Evolutionary conservation across 2,113 vertebrate genomes (phyloP), one percentile per base, ranked within the genome.

Genomic region (Electrona antarctica): DNA sequence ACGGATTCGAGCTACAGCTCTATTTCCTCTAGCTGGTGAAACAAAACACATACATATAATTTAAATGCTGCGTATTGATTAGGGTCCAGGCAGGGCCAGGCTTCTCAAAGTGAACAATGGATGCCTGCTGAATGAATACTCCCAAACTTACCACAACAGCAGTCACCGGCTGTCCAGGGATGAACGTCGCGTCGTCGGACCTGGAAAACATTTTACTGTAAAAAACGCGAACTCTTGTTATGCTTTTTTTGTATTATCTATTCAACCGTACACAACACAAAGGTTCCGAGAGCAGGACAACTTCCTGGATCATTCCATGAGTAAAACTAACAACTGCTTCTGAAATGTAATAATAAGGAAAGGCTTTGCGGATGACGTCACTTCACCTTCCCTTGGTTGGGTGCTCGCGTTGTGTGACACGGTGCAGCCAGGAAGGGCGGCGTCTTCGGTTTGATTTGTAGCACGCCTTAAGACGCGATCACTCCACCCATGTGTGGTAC

Each of bases 121-220:
- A 76, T 41, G 57, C 1, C n/a, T 41, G 58, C 29, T 65, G 13
- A 75, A 52, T 14, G 3, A 9, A 48, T 52, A 49, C 15, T 69
- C 50, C 8, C 15, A 50, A 82, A 91, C 96, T 97, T 87, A 98
- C 97, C 96, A 97, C 96, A 41, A 98, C 94, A 28, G 95, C 96
- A 2, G 95, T 95, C 75, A 98, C 90, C 10, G 96, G 96, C 86
- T 97, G 95, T 9, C 97, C 97, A 7, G 96, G 95, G 57, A 95
- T 80, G 82, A 88, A 95, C 52, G 95, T 90, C 96, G 97, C 97
- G 0, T 7, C 69, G 21, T 48, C 5, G 0, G 10, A 41, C 33
- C 3, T 41, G 5, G 5, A 41, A 41, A 41, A 41, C 21, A 21
- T 21, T 21, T 21, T 21, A 6, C 33, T 41, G 33, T 41, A 41